Conservation (phyloP, 2,113 vertebrate species). For the Anhinga rufa region DNA sequence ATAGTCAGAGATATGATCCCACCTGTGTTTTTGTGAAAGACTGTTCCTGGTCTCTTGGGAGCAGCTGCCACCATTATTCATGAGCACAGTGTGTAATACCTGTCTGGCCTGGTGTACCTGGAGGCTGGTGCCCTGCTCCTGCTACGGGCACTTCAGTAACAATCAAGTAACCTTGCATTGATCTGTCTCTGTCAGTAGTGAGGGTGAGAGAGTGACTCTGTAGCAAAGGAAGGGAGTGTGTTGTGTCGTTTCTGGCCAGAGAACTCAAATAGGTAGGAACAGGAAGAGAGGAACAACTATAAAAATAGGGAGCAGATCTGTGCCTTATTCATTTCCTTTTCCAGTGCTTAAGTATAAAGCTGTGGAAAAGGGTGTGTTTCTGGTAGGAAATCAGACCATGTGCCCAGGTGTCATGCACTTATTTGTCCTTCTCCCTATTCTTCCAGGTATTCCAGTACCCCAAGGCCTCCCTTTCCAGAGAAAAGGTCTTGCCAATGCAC, state of each 20-base stretch:
- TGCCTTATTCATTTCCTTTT: background rate
- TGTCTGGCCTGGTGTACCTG: background rate
- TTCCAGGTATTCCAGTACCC: constrained; percentile 76
- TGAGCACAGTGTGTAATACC: background rate
- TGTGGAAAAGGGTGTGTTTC: background rate
- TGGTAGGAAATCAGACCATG: background rate
- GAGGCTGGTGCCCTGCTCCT: background rate
- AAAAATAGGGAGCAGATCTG: background rate
- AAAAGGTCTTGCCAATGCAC: constrained; percentile 81
- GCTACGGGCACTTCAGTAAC: background rate
- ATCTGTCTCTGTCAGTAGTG: background rate
- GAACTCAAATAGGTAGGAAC: background rate
- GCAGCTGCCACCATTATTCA: background rate
- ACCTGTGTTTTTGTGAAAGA: background rate
- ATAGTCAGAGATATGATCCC: background rate
- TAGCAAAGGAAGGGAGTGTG: background rate
- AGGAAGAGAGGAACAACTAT: background rate
- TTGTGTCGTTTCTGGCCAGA: background rate
- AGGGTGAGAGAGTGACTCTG: background rate
- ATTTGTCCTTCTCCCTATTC: background rate
- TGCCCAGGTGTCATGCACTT: background rate
- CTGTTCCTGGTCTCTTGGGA: background rate
- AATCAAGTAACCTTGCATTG: background rate
- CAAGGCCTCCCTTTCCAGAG: constrained; percentile 70
- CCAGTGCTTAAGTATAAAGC: background rate